Evolutionary conservation across 2,113 vertebrate genomes (phyloP).

Genomic region (Pan paniscus): DNA sequence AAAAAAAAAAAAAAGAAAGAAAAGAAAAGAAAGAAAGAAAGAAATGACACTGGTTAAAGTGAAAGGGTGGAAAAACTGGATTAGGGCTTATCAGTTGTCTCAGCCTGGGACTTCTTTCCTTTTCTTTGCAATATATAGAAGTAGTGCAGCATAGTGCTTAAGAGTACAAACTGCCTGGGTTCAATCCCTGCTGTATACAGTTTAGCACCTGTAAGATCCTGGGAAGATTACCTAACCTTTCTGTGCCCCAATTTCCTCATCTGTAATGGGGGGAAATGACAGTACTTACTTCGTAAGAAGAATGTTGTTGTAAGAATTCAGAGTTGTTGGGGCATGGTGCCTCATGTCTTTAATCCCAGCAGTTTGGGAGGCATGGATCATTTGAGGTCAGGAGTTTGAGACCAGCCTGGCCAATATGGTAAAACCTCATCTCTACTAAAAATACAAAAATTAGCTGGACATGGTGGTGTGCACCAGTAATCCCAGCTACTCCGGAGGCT

Average conservation of each 20-base stretch:
- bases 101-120: too few relatives aligned
- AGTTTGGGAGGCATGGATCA: neutral
- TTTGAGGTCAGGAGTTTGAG: neutral
- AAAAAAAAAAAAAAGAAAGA: too few relatives aligned
- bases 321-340: neutral
- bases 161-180: neutral
- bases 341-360: neutral
- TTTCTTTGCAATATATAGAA: neutral
- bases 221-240: neutral
- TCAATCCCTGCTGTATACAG: neutral
- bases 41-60: neutral
- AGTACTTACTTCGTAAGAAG: neutral
- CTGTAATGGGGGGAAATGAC: neutral
- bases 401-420: neutral
- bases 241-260: neutral
- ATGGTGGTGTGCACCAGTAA: neutral
- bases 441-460: neutral
- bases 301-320: neutral
- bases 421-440: neutral
- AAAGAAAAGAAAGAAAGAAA: too few relatives aligned
- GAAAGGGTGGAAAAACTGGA: neutral
- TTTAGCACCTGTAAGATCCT: neutral
- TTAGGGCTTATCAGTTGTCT: neutral
- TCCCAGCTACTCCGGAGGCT: neutral
- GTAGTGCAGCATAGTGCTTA: accelerated